These are phyloP conservation scores for Siniperca undulata DNA, from an alignment of 2,797 vertebrate genomes.

Conservation along the genomic window DNA sequence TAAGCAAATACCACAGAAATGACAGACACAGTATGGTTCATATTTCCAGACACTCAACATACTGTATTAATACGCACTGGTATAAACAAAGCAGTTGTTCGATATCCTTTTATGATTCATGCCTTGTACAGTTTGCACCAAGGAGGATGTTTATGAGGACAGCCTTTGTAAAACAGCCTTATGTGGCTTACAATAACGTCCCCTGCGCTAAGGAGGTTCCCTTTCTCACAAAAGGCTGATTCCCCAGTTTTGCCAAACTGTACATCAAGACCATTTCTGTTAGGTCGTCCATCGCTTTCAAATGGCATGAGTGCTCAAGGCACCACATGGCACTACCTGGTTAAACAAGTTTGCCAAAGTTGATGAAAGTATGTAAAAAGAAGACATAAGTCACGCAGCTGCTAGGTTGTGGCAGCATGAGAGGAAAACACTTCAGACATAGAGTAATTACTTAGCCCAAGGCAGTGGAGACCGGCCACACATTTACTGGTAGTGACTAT, in stretches of 20 bases:
- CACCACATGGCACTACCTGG: conserved; percentile 41
- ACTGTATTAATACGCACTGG: conserved; percentile 54
- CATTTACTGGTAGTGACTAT: conserved; percentile 54
- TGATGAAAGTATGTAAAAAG: conserved; percentile 44
- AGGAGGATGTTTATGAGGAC: conserved; percentile 51
- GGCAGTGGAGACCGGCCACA: conserved; percentile 53
- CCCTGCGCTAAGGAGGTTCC: conserved; percentile 44
- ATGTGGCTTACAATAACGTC: conserved; percentile 23
- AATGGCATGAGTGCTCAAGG: conserved; percentile 11
- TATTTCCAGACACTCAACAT: conserved; percentile 52
- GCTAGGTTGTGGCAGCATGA: conserved; percentile 43
- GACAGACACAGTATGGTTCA: conserved; percentile 39
- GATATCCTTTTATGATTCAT: conserved; percentile 61
- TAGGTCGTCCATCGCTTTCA: conserved; percentile 46
- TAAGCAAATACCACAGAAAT: conserved; percentile 43
- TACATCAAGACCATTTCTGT: conserved; percentile 47
- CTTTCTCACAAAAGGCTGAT: conserved; percentile 40
- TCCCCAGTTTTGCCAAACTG: conserved; percentile 36
- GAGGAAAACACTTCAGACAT: conserved; percentile 53
- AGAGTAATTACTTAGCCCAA: conserved; percentile 48
- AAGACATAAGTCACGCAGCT: conserved; percentile 49
- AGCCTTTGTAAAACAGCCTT: conserved; percentile 32
- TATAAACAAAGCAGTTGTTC: conserved; percentile 59
- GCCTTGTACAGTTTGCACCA: conserved; percentile 34
- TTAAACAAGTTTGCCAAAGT: conserved; percentile 24